Evolutionary conservation across 1,140 invertebrate species (phyloP).

Genomic region (Trachymyrmex septentrionalis): DNA sequence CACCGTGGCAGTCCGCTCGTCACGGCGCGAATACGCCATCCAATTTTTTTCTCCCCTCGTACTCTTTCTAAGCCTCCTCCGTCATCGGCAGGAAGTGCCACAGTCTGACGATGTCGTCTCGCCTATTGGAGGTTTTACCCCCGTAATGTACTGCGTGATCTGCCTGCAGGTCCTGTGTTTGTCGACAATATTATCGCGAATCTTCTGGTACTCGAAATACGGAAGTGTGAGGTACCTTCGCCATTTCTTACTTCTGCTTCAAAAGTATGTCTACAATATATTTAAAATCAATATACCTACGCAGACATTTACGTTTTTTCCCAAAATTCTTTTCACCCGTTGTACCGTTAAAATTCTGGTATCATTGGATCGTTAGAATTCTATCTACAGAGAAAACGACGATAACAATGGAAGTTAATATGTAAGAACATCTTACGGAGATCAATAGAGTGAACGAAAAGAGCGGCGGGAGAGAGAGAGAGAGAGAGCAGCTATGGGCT

Average conservation of each 20-base stretch:
- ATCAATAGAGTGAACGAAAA: not conserved
- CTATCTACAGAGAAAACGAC: not conserved
- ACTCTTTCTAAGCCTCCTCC: conserved; percentile 77
- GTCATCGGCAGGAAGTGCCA: conserved; percentile 78
- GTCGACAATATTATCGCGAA: not conserved
- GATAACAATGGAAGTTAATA: not conserved
- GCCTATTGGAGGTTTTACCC: conserved; percentile 48
- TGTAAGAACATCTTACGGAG: conserved; percentile 11
- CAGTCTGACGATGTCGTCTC: conserved; percentile 13
- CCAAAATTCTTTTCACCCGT: not conserved
- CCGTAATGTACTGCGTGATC: conserved; percentile 43
- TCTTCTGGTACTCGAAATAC: too few species aligned
- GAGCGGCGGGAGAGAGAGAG: not conserved
- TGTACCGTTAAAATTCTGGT: not conserved
- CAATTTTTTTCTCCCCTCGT: conserved; percentile 72
- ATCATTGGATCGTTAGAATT: not conserved
- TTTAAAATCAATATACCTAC: not conserved
- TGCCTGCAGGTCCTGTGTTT: not conserved
- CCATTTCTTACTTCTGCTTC: not conserved
- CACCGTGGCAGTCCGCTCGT: not conserved
- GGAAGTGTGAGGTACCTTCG: too few species aligned
- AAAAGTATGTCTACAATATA: not conserved
- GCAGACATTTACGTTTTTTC: not conserved
- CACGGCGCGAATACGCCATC: conserved; percentile 70
- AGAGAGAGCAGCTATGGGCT: conserved; percentile 29